Evolutionary conservation across 2,797 vertebrate species (phyloP).

Genomic region (Tachyglossus aculeatus): DNA sequence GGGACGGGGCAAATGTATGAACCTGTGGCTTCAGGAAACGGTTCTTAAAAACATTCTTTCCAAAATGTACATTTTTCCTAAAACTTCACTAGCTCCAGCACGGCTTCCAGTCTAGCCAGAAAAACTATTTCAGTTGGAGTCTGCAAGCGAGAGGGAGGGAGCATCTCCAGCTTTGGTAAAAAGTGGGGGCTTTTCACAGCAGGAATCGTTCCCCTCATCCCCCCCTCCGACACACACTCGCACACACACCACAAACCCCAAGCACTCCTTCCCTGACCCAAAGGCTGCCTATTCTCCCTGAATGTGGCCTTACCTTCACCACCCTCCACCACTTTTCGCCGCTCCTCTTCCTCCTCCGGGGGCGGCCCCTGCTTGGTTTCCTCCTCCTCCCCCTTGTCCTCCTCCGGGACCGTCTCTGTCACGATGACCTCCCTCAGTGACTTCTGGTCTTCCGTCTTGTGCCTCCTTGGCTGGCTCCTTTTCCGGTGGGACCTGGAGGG

Average conservation of each 20-base stretch:
- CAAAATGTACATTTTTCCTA: background rate
- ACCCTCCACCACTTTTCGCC: conserved; percentile 68
- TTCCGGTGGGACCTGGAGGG: conserved; percentile 86
- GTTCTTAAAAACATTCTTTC: conserved; percentile 17
- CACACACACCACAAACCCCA: too few relatives aligned
- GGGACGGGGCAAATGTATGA: background rate
- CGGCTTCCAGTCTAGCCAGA: conserved; percentile 26
- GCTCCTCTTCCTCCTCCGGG: conserved; percentile 75
- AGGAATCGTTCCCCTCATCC: too few relatives aligned
- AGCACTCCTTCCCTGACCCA: too few relatives aligned
- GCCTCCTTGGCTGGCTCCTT: conserved; percentile 86
- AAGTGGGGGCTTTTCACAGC: too few relatives aligned
- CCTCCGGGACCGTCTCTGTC: conserved; percentile 77
- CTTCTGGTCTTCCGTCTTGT: conserved; percentile 92
- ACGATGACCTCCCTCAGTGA: conserved; percentile 82
- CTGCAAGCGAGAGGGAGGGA: conserved; percentile 2
- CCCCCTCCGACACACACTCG: too few relatives aligned
- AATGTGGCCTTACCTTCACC: conserved; percentile 73
- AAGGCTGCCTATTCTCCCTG: too few relatives aligned
- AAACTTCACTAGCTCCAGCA: conserved; percentile 29
- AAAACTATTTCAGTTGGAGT: conserved; percentile 24
- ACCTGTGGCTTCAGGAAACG: conserved; percentile 29
- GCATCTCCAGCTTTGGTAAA: conserved; percentile 44
- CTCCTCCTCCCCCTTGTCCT: conserved; percentile 77
- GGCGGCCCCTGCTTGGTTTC: conserved; percentile 61